Conservation (phyloP, 2,888 invertebrate species). For the Tridacna crocea region DNA sequence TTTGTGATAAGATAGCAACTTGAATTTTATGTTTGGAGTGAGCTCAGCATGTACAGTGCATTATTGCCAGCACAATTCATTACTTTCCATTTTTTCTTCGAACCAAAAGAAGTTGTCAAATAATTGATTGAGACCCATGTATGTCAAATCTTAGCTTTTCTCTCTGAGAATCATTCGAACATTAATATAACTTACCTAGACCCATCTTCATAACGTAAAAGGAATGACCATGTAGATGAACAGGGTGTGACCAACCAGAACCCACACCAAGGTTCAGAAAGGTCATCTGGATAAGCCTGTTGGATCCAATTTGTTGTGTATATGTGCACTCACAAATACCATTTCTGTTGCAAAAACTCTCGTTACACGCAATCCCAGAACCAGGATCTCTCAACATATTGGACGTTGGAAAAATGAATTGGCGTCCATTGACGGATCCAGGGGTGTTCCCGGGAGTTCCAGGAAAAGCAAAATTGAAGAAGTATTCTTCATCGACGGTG, state of each 20-base stretch:
- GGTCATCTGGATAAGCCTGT: conserved; percentile 31
- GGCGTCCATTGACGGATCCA: conserved; percentile 66
- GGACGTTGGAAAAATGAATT: conserved; percentile 48
- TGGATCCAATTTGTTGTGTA: conserved; percentile 34
- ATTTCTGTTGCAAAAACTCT: conserved; percentile 31
- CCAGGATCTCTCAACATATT: conserved; percentile 49
- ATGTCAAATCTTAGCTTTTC: too few species aligned
- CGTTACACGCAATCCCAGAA: conserved; percentile 20
- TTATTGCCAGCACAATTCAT: too few species aligned
- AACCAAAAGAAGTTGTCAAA: too few species aligned
- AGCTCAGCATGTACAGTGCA: too few species aligned
- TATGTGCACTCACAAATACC: conserved; percentile 67
- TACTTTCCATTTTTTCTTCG: too few species aligned
- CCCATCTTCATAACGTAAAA: conserved; percentile 71
- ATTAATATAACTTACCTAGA: conserved; percentile 12
- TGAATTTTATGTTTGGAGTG: too few species aligned
- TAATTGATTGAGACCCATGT: too few species aligned
- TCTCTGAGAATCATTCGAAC: too few species aligned
- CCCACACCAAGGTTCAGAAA: conserved; percentile 59
- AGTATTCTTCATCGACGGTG: conserved; percentile 45
- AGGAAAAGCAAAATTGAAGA: conserved; percentile 70
- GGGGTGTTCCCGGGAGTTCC: conserved; percentile 57
- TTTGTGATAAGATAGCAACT: too few species aligned
- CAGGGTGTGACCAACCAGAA: conserved; percentile 67
- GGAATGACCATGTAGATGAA: conserved; percentile 75